Evolutionary conservation across 2,888 invertebrate species (phyloP), one percentile per base, ranked within the genome.

Genomic region (Leptopterna dolabrata): DNA sequence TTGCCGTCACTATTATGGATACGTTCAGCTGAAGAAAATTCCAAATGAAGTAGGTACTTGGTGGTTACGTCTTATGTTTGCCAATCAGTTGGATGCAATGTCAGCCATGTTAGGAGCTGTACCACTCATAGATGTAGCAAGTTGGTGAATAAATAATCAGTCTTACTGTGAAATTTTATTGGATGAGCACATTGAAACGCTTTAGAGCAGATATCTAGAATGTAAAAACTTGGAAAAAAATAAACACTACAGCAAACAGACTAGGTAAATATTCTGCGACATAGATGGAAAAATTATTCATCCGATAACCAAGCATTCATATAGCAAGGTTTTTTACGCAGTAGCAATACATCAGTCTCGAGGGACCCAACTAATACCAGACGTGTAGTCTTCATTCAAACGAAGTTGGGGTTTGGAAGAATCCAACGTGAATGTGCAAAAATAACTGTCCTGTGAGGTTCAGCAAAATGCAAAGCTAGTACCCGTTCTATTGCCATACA

Each of bases 301-400:
- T 81, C 55, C 45, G 45, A 43, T 16, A n/a, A 19, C 78, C 9
- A 14, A 6, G 11, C 41, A 13, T 24, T 27, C 43, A 41, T 78
- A 45, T 45, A 43, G 36, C 14, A 41, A 45, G 47, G 24, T 81
- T 51, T 55, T 29, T 70, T 71, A 83, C 70, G 83, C 83, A 83
- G 71, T 83, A 70, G 24, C 70, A 70, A 36, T 55, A 63, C 63
- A 43, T 83, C 83, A 83, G 83, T 83, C 83, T 83, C 83, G 70
- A 70, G 24, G 16, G 55, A 30, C 27, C 24, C 55, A 55, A 81
- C 27, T 30, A 43, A n/a, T n/a, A n/a, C n/a, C n/a, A n/a, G n/a
- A n/a, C n/a, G n/a, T n/a, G n/a, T n/a, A n/a, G n/a, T n/a, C n/a
- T n/a, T n/a, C n/a, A n/a, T n/a, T n/a, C n/a, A n/a, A 45, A 43